phyloP scores from a whole-genome alignment of 2,797 vertebrate species.

The Cottoperca gobio region DNA sequence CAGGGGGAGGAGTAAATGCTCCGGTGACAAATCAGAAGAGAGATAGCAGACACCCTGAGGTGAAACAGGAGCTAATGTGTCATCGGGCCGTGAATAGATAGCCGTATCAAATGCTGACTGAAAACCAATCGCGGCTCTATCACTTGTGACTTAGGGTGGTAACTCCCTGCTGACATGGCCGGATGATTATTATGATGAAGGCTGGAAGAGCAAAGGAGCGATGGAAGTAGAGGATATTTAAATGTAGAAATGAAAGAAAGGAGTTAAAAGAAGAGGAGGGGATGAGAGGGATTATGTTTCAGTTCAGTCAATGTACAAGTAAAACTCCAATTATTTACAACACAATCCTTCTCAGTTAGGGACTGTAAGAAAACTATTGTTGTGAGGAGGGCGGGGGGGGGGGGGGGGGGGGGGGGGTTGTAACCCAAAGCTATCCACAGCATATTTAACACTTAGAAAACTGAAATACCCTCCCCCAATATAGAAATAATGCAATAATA shows the following conservation, averaged over 20 bases:
- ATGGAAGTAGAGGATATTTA: slow-evolving; percentile 21
- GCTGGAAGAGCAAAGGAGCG: slow-evolving; percentile 42
- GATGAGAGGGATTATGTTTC: slow-evolving; percentile 24
- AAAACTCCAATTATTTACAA: neutral
- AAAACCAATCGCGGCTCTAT: slow-evolving; percentile 45
- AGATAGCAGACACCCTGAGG: slow-evolving; percentile 32
- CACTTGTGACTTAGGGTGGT: slow-evolving; percentile 32
- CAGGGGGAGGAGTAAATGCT: slow-evolving; percentile 17
- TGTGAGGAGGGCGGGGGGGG: too few species aligned
- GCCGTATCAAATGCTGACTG: slow-evolving; percentile 45
- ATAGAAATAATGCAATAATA: neutral
- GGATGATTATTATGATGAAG: slow-evolving; percentile 22
- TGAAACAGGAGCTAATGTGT: slow-evolving; percentile 45
- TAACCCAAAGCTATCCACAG: neutral
- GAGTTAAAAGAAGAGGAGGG: neutral
- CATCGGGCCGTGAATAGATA: slow-evolving; percentile 28
- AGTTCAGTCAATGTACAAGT: slow-evolving; percentile 24
- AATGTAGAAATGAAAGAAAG: neutral
- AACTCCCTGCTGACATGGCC: slow-evolving; percentile 30
- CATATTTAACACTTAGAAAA: neutral
- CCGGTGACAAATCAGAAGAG: slow-evolving; percentile 20
- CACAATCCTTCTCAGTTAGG: neutral
- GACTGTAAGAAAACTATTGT: neutral
- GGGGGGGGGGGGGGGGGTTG: too few species aligned
- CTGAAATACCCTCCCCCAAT: neutral